Conservation (phyloP, 2,113 vertebrate genomes). For the Pterocles orientalis region DNA sequence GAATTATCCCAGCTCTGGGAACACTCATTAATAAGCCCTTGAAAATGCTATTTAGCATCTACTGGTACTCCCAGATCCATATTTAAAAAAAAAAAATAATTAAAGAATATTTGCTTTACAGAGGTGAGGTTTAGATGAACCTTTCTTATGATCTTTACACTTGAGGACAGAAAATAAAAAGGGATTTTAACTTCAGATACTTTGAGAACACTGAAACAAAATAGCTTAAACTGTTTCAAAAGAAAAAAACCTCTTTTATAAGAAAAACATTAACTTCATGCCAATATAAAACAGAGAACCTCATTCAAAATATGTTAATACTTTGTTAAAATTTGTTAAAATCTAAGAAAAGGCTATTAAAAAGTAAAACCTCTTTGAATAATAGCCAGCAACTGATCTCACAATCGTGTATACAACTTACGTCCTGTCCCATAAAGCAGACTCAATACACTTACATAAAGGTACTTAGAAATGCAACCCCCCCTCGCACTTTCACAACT, state of each 20-base stretch:
- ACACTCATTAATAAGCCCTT: neutral
- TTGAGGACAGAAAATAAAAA: neutral
- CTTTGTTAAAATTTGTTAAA: neutral
- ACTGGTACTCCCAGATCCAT: neutral
- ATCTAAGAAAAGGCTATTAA: slow-evolving; percentile 57
- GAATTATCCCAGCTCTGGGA: neutral
- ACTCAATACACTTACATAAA: slow-evolving; percentile 57
- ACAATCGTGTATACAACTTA: neutral
- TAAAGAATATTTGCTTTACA: neutral
- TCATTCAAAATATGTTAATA: slow-evolving; percentile 20
- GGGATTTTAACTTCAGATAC: neutral
- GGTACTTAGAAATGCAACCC: neutral
- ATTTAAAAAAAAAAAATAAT: neutral
- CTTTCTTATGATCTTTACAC: neutral
- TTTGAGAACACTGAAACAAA: neutral
- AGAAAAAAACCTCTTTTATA: neutral
- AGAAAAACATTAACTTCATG: slow-evolving; percentile 6
- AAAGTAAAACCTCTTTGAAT: slow-evolving; percentile 49
- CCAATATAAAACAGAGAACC: slow-evolving; percentile 50
- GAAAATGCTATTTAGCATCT: neutral
- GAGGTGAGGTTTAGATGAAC: neutral
- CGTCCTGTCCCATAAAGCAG: neutral
- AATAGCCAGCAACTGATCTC: neutral
- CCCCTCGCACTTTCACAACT: neutral
- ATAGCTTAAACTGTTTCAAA: neutral